Conservation (phyloP, 2,888 invertebrate species). For the Scaptomyza reducta region DNA sequence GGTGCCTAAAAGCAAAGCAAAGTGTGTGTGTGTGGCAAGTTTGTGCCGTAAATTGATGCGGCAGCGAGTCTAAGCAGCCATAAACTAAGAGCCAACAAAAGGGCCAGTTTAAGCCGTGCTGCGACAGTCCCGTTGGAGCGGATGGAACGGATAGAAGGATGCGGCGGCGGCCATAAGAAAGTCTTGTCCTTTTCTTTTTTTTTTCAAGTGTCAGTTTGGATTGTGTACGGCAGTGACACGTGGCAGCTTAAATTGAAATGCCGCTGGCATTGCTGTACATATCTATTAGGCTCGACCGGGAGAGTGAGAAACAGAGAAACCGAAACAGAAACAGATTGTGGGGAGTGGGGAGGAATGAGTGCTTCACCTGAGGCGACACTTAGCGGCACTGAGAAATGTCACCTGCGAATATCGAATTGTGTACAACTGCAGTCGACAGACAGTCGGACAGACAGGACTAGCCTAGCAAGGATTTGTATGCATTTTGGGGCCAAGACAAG, state of each 20-base stretch:
- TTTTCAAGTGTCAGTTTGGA: slow-evolving; percentile 71
- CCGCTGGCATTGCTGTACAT: slow-evolving; percentile 71
- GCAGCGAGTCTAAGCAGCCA: slow-evolving; percentile 73
- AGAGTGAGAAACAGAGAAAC: neutral
- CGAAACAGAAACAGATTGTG: neutral
- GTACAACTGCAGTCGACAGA: slow-evolving; percentile 34
- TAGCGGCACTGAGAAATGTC: slow-evolving; percentile 57
- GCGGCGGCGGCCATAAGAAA: slow-evolving; percentile 3
- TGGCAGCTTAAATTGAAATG: slow-evolving; percentile 80
- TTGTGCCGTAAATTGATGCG: slow-evolving; percentile 74
- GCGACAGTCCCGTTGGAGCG: slow-evolving; percentile 3
- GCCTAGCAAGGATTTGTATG: slow-evolving; percentile 16
- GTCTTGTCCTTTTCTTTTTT: slow-evolving; percentile 27
- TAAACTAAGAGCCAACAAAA: slow-evolving; percentile 68
- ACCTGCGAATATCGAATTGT: slow-evolving; percentile 47
- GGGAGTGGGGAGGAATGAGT: neutral
- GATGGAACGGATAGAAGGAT: neutral
- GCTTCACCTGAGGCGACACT: slow-evolving; percentile 51
- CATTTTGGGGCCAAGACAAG: slow-evolving; percentile 22
- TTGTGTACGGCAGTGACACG: slow-evolving; percentile 74
- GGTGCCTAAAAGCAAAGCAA: slow-evolving; percentile 60
- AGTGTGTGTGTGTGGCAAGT: slow-evolving; percentile 51
- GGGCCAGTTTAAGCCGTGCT: slow-evolving; percentile 52
- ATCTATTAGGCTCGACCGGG: slow-evolving; percentile 59
- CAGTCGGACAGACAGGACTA: neutral